phyloP scores from a whole-genome alignment of 2,113 vertebrate species.

The Hippolais icterina region DNA sequence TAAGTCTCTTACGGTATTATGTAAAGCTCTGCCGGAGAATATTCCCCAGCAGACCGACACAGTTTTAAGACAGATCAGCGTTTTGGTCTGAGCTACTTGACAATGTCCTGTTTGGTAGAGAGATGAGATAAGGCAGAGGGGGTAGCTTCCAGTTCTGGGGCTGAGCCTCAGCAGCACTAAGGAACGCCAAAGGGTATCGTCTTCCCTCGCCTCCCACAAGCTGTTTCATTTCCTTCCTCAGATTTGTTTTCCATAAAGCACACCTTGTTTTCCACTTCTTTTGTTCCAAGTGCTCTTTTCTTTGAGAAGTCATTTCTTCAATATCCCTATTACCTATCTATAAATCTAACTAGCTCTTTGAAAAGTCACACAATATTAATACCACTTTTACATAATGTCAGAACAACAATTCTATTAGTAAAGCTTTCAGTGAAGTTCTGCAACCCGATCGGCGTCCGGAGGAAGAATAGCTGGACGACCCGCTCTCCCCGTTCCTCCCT shows the following conservation, averaged over 20 bases:
- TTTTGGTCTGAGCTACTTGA: conserved; percentile 63
- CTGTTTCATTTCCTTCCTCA: conserved; percentile 68
- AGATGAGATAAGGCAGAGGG: conserved; percentile 70
- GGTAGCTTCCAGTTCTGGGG: conserved; percentile 59
- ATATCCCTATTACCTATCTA: conserved; percentile 68
- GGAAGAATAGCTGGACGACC: conserved; percentile 45
- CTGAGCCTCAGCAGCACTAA: conserved; percentile 62
- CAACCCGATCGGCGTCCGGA: conserved; percentile 40
- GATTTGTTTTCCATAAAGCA: conserved; percentile 54
- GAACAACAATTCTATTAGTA: conserved; percentile 70
- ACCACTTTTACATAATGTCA: conserved; percentile 74
- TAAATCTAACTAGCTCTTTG: conserved; percentile 71
- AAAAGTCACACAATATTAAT: conserved; percentile 74
- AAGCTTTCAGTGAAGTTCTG: conserved; percentile 75
- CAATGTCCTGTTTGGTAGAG: conserved; percentile 61
- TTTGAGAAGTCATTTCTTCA: conserved; percentile 74
- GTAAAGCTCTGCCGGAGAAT: conserved; percentile 16
- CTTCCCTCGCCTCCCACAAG: conserved; percentile 27
- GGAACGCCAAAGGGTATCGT: background rate
- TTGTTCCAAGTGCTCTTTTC: conserved; percentile 75
- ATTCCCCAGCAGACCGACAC: conserved; percentile 32
- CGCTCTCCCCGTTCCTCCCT: conserved; percentile 34
- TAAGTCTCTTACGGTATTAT: conserved; percentile 3
- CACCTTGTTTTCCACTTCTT: conserved; percentile 63
- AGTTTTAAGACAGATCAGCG: conserved; percentile 32